A percentile compares a stretch with the other conserved stretches of the same genome.
Evolutionary conservation across 2,888 invertebrate species (phyloP).

Genomic region (Lochmaea crataegi): DNA sequence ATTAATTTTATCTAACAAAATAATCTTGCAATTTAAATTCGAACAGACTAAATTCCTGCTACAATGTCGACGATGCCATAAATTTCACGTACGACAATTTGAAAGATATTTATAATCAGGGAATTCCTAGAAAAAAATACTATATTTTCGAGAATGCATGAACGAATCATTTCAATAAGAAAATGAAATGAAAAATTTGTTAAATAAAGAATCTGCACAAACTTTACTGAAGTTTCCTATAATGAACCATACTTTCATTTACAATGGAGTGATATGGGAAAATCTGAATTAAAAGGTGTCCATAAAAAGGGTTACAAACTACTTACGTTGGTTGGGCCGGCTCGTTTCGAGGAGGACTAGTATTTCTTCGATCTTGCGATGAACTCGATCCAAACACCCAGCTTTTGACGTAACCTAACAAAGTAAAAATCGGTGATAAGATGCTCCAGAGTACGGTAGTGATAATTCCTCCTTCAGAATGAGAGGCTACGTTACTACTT

Average conservation of each 20-base stretch:
- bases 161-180: no score
- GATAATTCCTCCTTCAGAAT: conserved; percentile 61
- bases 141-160: no score
- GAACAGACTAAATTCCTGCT: background rate
- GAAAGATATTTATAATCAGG: conserved; percentile 1
- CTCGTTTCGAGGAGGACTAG: conserved; percentile 29
- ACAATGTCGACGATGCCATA: background rate
- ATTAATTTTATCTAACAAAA: background rate
- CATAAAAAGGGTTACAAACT: no score
- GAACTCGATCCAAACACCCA: conserved; percentile 60
- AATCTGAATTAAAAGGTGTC: background rate
- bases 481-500: conserved; percentile 57
- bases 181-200: no score
- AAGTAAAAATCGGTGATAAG: conserved; percentile 70
- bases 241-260: no score
- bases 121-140: conserved; percentile 4
- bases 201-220: no score
- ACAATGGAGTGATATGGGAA: no score
- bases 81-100: background rate
- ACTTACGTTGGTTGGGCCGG: conserved; percentile 32
- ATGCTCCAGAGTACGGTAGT: conserved; percentile 71
- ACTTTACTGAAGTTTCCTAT: no score
- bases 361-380: conserved; percentile 55
- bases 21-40: background rate
- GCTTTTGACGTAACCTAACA: conserved; percentile 68